Percentiles rank a stretch among this genome's conserved stretches.
These are phyloP conservation scores for Phalacrocorax carbo DNA, from an alignment of 2,113 vertebrate species.

Conservation along the genomic window DNA sequence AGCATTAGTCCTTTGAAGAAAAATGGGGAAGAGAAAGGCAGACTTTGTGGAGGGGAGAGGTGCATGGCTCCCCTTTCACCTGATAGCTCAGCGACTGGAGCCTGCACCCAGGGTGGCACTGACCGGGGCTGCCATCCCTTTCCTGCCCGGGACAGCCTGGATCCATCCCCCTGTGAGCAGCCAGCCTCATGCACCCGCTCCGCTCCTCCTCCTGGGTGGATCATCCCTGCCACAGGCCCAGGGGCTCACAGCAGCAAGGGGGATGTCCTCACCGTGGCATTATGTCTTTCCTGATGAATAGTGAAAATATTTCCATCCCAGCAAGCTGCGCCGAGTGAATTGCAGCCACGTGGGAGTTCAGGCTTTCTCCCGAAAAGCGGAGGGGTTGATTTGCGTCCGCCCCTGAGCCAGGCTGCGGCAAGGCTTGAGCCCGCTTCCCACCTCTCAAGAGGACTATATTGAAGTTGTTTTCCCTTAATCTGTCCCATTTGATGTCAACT, in stretches of 20 bases:
- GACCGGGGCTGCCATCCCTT: not conserved
- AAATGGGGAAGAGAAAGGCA: not conserved
- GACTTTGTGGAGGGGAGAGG: not conserved
- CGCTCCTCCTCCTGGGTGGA: not conserved
- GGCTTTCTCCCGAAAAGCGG: not conserved
- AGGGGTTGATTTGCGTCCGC: not conserved
- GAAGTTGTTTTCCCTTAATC: not conserved
- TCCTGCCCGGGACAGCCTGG: not conserved
- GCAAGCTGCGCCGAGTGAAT: not conserved
- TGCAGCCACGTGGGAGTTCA: fast-evolving
- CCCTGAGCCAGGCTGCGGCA: not conserved
- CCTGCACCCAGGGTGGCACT: not conserved
- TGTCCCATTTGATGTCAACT: not conserved
- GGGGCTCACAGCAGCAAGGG: fast-evolving
- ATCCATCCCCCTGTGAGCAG: not conserved
- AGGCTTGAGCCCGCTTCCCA: not conserved
- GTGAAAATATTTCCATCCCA: not conserved
- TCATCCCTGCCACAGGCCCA: not conserved
- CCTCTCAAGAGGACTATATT: not conserved
- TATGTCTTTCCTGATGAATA: not conserved
- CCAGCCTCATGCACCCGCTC: not conserved
- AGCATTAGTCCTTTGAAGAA: not conserved
- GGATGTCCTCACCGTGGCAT: fast-evolving
- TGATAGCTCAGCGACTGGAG: fast-evolving
- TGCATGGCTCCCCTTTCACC: not conserved